Conservation (phyloP, 2,888 invertebrate species). For the Hedya salicella region DNA sequence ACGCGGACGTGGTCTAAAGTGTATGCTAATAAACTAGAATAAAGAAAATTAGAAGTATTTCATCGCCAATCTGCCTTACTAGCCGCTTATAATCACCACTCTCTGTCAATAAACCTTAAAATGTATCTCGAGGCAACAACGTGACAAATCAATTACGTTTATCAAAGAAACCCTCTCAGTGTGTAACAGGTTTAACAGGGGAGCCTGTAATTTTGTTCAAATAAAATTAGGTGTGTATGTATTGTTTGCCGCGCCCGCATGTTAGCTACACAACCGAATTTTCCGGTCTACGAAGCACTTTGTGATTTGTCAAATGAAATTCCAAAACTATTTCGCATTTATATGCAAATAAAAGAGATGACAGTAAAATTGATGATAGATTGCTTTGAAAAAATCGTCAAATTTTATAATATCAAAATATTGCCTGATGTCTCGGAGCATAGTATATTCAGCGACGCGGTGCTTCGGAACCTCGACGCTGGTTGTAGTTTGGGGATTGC, state of each 20-base stretch:
- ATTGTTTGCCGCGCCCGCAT: conserved; percentile 75
- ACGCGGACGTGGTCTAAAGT: too few relatives aligned
- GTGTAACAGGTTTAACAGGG: conserved; percentile 27
- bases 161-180: conserved; percentile 30
- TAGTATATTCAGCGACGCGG: too few relatives aligned
- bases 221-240: conserved; percentile 41
- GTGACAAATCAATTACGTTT: conserved; percentile 32
- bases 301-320: conserved; percentile 64
- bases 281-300: conserved; percentile 77
- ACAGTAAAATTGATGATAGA: conserved; percentile 15
- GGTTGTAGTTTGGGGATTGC: too few relatives aligned
- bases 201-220: conserved; percentile 39
- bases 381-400: background rate
- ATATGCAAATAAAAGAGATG: conserved; percentile 27
- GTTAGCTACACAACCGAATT: conserved; percentile 75
- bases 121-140: conserved; percentile 19
- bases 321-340: conserved; percentile 35
- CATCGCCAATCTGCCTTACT: too few relatives aligned
- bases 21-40: too few relatives aligned
- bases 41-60: too few relatives aligned
- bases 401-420: background rate
- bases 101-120: conserved; percentile 17
- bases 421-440: too few relatives aligned
- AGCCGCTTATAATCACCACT: conserved; percentile 3
- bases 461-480: too few relatives aligned